Evolutionary conservation across 2,797 vertebrate species (phyloP), one percentile per base, ranked within the genome.

Genomic region (Pseudochirops cupreus): DNA sequence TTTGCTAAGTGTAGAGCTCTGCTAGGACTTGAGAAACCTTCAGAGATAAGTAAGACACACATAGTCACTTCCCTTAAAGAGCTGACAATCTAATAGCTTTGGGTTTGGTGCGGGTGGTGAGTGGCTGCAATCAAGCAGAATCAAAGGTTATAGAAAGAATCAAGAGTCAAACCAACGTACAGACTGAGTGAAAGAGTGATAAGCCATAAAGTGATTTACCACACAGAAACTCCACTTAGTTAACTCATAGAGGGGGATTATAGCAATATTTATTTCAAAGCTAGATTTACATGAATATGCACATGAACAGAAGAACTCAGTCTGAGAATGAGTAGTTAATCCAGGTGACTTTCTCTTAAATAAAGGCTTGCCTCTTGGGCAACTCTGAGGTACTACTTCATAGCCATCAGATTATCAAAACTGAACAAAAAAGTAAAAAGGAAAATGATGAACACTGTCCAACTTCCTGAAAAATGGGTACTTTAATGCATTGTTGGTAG

Each of bases 371-470:
- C 28, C 28, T 9, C 58, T 59, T 29, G 11, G 28, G 28, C 28
- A 67, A 91, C n/a, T 93, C 6, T 12, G 55, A 67, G 67, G 57
- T 26, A 52, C 31, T 12, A 92, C 67, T 96, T 91, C 53, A 92
- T 6, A 91, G 3, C 39, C 2, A 56, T 21, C 10, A 92, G 7
- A 16, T n/a, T 50, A 92, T 33, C 52, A 52, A 91, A 56, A 53
- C 4, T 67, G 33, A 39, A 21, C 52, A 54, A 82, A 52, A 56
- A 24, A 56, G 18, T 3, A 58, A 52, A 26, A 33, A 55, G 14
- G 55, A 10, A 82, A 50, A 91, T 89, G 62, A 39, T 3, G 28
- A 18, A 9, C 62, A n/a, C 39, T 46, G 11, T 13, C 26, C 50
- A 14, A 50, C 33, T 33, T n/a, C 13, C 21, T 13, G 90, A 96